Evolutionary conservation across 1,140 invertebrate genomes (phyloP), one percentile per base, ranked within the genome.

Genomic region (Drosophila pachea): DNA sequence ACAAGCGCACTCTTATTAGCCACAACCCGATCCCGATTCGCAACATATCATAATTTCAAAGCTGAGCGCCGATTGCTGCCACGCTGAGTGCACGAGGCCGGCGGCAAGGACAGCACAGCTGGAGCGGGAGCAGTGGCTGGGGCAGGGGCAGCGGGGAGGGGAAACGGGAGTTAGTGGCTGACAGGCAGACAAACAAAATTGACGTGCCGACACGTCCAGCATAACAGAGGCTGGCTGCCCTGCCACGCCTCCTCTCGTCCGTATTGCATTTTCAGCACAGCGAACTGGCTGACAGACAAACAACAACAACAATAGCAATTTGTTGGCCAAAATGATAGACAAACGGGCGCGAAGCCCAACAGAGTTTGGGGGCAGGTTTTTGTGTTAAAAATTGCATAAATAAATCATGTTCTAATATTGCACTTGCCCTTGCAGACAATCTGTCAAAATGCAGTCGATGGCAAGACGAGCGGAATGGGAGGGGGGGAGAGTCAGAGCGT

Each of bases 391-490:
- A 87, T 87, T 87, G 86, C 86, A 87, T 87, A 87, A 86, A 87
- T 87, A 87, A 87, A 87, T 87, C 86, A 87, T 88, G 82, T 76
- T 82, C 84, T 87, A 87, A 87, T 88, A 81, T 88, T 88, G 75
- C 86, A 87, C 75, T 88, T 82, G 86, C 72, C 74, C 76, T 88
- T 76, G 76, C 76, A 74, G 68, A 84, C 74, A 75, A 84, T 84
- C 81, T 86, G 81, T 84, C 81, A 81, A 75, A 78, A 76, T 64
- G 76, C 49, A 16, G 52, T 68, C 55, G 53, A 72, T 5, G n/a
- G 11, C 5, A 7, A 3, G 47, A 11, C 2, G 16, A 11, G 45
- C 16, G 45, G 22, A 22, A n/a, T n/a, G n/a, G n/a, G n/a, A n/a
- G n/a, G n/a, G n/a, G n/a, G n/a, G n/a, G n/a, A n/a, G n/a, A n/a